Evolutionary conservation across 2,797 vertebrate genomes (phyloP).

Genomic region (Poecilia wingei): DNA sequence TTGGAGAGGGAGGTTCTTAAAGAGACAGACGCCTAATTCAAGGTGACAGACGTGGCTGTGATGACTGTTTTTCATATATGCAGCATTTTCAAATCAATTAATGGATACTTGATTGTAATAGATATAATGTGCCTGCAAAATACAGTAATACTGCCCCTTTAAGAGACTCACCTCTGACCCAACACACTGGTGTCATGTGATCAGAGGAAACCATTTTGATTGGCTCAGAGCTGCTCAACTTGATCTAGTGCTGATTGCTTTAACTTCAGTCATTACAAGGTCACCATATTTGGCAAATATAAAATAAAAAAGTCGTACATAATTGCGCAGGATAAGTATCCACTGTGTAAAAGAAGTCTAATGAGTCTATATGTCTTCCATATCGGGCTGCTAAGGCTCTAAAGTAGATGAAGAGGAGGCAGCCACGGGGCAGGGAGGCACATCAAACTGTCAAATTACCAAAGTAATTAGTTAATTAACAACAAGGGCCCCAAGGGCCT

Average conservation of each 20-base stretch:
- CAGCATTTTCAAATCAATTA: not conserved
- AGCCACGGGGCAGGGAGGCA: constrained; percentile 19
- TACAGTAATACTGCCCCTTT: not conserved
- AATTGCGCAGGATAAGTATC: not conserved
- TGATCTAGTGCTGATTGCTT: not conserved
- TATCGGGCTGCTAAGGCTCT: constrained; percentile 17
- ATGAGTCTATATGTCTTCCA: not conserved
- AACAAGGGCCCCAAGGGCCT: constrained; percentile 68
- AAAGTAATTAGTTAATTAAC: constrained; percentile 84
- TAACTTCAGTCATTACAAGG: not conserved
- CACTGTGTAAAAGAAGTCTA: not conserved
- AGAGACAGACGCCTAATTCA: not conserved
- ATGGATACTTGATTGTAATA: not conserved
- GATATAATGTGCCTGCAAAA: not conserved
- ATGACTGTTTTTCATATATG: not conserved
- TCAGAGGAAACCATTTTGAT: not conserved
- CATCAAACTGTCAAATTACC: constrained; percentile 75
- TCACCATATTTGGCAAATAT: not conserved
- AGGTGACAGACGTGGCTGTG: not conserved
- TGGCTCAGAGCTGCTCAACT: not conserved
- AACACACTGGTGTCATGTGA: not conserved
- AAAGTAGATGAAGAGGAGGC: constrained; percentile 29
- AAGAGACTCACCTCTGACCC: not conserved
- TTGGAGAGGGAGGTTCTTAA: not conserved
- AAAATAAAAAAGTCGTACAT: not conserved